Percentiles rank a stretch among this genome's conserved stretches.
phyloP scores from a whole-genome alignment of 2,113 vertebrate species.

The Blennius ocellaris region DNA sequence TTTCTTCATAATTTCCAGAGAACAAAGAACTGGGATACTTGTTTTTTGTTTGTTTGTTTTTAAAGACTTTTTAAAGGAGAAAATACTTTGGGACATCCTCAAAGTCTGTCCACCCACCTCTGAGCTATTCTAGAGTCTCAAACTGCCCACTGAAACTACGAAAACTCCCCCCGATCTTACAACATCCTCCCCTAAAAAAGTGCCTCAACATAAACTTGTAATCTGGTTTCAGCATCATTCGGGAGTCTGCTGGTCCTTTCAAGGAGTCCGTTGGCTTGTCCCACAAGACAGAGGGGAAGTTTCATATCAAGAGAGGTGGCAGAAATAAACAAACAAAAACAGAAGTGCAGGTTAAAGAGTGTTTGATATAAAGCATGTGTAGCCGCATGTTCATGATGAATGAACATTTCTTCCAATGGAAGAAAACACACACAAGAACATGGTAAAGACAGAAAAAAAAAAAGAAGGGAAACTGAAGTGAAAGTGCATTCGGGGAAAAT shows the following conservation, averaged over 20 bases:
- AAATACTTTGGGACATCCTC: constrained; percentile 32
- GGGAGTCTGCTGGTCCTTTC: constrained; percentile 10
- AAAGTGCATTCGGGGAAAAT: no score
- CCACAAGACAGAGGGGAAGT: constrained; percentile 20
- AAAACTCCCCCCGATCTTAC: constrained; percentile 50
- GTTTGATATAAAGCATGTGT: constrained; percentile 1
- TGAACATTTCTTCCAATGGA: no score
- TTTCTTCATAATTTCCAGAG: no score
- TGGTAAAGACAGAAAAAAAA: no score
- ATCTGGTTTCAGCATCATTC: neutral
- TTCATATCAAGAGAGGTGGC: constrained; percentile 15
- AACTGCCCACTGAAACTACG: constrained; percentile 51
- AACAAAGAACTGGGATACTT: no score
- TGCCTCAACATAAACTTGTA: neutral
- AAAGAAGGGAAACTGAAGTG: no score
- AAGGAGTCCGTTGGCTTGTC: constrained; percentile 19
- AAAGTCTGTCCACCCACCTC: neutral
- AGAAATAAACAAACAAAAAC: neutral
- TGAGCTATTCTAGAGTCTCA: constrained; percentile 37
- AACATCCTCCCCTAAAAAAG: constrained; percentile 25
- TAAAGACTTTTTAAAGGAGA: no score
- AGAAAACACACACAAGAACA: no score
- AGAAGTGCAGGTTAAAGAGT: no score
- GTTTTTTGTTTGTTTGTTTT: no score
- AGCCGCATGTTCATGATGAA: no score